Base-by-base conservation (phyloP, 1,140 invertebrate species). In the Formica selysi region DNA sequence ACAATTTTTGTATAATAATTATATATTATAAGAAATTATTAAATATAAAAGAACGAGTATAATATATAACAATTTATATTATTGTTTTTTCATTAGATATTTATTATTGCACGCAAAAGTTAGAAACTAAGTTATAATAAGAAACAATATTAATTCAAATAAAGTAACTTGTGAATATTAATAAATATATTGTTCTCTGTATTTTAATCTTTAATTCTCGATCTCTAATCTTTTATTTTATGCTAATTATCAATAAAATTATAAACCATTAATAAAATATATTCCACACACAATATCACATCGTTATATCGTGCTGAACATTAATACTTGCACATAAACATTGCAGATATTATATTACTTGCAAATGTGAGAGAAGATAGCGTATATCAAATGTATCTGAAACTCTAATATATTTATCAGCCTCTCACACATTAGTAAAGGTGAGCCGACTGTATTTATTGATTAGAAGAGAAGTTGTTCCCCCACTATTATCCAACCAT, bases 401-500 rank as follows among this genome's bases (percentile, higher is more conserved):
- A 44, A 76, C 57, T 41, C n/a, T 76, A 41, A 51, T 19, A 76
- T 62, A 76, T 76, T 76, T 76, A 61, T 76, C 57, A 44, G 57
- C 1, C 26, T 61, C 74, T 61, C 74, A 44, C 73, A 61, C 57
- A 76, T 76, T 76, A 76, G 73, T 76, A 76, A 13, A 36, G 36
- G 57, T 36, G 73, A 76, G 73, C 54, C 54, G 22, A 13, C 74
- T 38, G 74, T 62, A 62, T 76, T 76, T 76, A 76, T 76, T 57
- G 74, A 76, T 76, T 76, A 76, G 74, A 76, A 19, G 74, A 54
- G 73, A 59, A 76, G 38, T 59, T 41, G 51, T 76, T 61, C 22
- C 73, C 73, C 74, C 74, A 62, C 74, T 26, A 76, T 38, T 76
- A 44, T 29, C 36, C 57, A 76, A 76, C 74, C 74, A 62, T 76